Evolutionary conservation across 2,113 vertebrate genomes (phyloP), one percentile per base, ranked within the genome.

Genomic region (Heterotis niloticus): DNA sequence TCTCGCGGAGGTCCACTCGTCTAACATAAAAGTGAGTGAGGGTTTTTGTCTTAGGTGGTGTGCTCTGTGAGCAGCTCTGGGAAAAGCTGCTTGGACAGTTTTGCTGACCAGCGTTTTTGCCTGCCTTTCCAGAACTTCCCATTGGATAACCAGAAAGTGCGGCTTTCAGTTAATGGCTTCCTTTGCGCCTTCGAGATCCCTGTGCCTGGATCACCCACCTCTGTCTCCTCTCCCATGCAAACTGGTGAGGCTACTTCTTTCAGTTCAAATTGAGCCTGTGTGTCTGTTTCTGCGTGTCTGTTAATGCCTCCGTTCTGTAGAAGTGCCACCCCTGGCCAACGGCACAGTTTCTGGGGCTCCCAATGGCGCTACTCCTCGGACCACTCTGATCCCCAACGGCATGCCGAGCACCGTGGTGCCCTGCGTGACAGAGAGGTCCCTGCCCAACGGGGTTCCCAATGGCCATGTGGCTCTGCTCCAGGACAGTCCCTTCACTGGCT

Each of bases 91-190:
- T 12, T 5, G 11, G 23, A 56, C 20, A 0, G 24, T 5, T 66
- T 28, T 56, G 24, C 77, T 18, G 66, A 62, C 18, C 5, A 10
- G 12, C 28, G 64, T 5, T 56, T 5, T 56, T 76, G 23, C 67
- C 10, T 67, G 64, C 14, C 54, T 26, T 72, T 64, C 26, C 78
- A 99, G 98, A 98, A 97, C 85, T 99, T 98, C 80, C 96, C 98
- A 74, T 95, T 95, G 82, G 97, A 99, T 88, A 98, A 97, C 92
- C 97, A 99, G 91, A 99, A 99, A 86, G 96, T 99, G 0, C 92
- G 96, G 44, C 93, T 98, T 51, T 96, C 96, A 0, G 94, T 94
- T 16, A 99, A 93, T 73, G 95, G 96, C 74, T 99, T 95, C 88
- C 85, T 99, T 75, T 99, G 97, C 78, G 97, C 98, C 0, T 99